A percentile compares a stretch with the other conserved stretches of the same genome.
These are phyloP conservation scores for Cyanoderma ruficeps DNA, from an alignment of 2,113 vertebrate genomes.

Conservation along the genomic window DNA sequence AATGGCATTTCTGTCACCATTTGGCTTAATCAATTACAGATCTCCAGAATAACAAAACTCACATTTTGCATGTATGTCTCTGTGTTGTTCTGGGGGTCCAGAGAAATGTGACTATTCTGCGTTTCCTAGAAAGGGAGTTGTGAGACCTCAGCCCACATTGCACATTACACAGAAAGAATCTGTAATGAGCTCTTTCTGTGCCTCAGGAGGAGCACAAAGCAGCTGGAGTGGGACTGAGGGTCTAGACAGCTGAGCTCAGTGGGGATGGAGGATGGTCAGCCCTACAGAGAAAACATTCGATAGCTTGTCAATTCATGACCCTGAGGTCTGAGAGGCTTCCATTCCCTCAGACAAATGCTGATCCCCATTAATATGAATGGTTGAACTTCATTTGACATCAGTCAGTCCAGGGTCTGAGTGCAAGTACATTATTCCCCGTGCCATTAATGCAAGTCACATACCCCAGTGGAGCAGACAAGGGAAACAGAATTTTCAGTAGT, in stretches of 20 bases:
- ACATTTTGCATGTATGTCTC: not conserved
- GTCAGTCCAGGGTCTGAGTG: conserved; percentile 1
- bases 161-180: not conserved
- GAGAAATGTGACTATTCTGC: not conserved
- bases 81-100: not conserved
- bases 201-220: conserved; percentile 22
- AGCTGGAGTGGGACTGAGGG: not conserved
- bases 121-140: not conserved
- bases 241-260: conserved; percentile 43
- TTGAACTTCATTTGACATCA: conserved; percentile 64
- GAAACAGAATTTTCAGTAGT: not conserved
- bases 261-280: conserved; percentile 7
- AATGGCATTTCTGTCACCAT: not conserved
- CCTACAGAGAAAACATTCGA: conserved; percentile 16
- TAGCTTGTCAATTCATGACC: conserved; percentile 51
- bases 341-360: conserved; percentile 26
- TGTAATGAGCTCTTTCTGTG: conserved; percentile 2
- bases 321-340: conserved; percentile 36
- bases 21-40: not conserved
- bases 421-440: conserved; percentile 8
- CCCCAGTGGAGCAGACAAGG: not conserved
- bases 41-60: not conserved
- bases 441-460: conserved; percentile 34
- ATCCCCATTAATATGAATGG: conserved; percentile 58
- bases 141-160: not conserved